Base-by-base conservation (phyloP, 2,888 invertebrate genomes). In the Proisotoma minuta region DNA sequence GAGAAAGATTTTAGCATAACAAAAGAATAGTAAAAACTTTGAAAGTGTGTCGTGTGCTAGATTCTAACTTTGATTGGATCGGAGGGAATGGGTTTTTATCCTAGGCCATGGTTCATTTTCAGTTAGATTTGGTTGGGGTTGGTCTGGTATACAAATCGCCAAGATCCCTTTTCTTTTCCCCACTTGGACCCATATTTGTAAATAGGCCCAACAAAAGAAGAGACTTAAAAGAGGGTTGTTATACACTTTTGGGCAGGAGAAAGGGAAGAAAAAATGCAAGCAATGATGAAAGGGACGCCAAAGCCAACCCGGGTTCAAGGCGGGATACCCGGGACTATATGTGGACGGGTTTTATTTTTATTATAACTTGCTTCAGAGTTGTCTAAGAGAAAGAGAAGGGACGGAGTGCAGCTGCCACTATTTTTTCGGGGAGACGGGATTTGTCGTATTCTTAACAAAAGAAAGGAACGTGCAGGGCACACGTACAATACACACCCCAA, bases 381-480 rank as follows among this genome's bases (percentile, higher is more conserved):
- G 43, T 20, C 20, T 43, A 43, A 43, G 43, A 43, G 43, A n/a
- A 43, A n/a, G 43, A 43, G 43, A 43, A n/a, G 43, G 43, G 43
- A 43, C 43, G 43, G 43, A 20, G 20, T 43, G 43, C 43, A 43
- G 43, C 43, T 43, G 43, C 43, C 43, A 43, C 43, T 43, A 43
- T 43, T 43, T 43, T 43, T 43, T 39, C 15, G 18, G 34, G 54
- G 34, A 57, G 54, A 61, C 57, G 57, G 57, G 56, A 61, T 61
- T 61, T 56, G 61, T 57, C 57, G 61, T 61, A 60, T 60, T 60
- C 60, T 61, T 60, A 57, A 61, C 61, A 57, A 61, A 61, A 57
- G 61, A 24, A 54, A 54, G 53, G 61, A 61, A 61, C 61, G 61
- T 61, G 61, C 57, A 39, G 50, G 56, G 57, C 61, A 61, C 61